These are phyloP conservation scores for Triplophysa siluroides DNA, from an alignment of 2,113 vertebrate genomes.

Conservation along the genomic window DNA sequence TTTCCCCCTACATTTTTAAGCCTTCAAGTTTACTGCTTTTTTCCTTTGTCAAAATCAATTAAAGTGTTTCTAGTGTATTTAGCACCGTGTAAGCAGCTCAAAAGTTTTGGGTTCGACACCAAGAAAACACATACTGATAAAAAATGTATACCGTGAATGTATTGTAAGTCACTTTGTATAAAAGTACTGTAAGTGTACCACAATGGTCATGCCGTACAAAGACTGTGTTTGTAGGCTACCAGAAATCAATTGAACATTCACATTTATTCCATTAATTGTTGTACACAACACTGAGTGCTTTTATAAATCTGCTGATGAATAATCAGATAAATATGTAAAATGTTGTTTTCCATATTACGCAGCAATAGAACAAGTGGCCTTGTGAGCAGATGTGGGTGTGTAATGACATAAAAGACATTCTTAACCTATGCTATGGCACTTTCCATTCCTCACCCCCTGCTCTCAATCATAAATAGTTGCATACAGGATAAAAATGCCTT, in stretches of 20 bases:
- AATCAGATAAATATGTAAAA: conserved; percentile 38
- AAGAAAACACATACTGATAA: too few species aligned
- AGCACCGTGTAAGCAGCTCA: too few species aligned
- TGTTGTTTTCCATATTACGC: conserved; percentile 16
- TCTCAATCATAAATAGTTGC: conserved; percentile 44
- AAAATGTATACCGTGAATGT: too few species aligned
- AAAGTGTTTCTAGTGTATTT: too few species aligned
- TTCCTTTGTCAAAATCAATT: too few species aligned
- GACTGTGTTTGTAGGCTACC: neutral
- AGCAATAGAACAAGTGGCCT: conserved; percentile 10
- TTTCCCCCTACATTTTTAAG: too few species aligned
- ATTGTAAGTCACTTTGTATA: too few species aligned
- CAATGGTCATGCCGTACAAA: conserved; percentile 1
- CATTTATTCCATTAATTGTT: conserved; percentile 10
- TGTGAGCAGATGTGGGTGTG: conserved; percentile 28
- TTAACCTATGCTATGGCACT: conserved; percentile 49
- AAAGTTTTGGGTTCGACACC: too few species aligned
- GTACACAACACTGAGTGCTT: conserved; percentile 24
- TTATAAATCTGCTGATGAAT: conserved; percentile 3
- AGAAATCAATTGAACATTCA: neutral
- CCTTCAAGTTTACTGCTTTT: too few species aligned
- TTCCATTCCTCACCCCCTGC: conserved; percentile 13
- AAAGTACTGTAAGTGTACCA: too few species aligned
- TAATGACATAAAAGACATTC: conserved; percentile 40
- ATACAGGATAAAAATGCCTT: conserved; percentile 49